Evolutionary conservation across 2,113 vertebrate species (phyloP).

Genomic region (Microtus montanus): DNA sequence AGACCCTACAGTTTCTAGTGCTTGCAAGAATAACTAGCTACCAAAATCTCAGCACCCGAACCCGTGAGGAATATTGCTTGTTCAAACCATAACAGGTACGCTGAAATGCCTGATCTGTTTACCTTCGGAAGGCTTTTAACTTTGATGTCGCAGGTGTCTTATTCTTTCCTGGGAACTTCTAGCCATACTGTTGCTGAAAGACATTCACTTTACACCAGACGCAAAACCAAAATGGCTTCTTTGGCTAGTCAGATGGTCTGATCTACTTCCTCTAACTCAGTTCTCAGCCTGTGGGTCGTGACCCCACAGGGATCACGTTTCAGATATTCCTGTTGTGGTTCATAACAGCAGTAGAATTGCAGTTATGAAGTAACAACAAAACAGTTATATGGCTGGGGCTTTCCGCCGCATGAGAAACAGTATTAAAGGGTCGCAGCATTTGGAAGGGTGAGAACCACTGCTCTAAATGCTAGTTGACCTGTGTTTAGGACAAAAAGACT

Average conservation of each 20-base stretch:
- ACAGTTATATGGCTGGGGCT: too few species aligned
- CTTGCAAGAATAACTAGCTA: background rate
- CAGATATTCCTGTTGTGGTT: too few species aligned
- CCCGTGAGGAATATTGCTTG: background rate
- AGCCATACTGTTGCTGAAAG: accelerated
- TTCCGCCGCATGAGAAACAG: background rate
- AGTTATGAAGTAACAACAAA: too few species aligned
- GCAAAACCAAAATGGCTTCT: background rate
- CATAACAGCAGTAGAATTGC: too few species aligned
- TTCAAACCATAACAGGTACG: background rate
- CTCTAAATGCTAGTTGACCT: background rate
- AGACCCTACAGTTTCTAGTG: background rate
- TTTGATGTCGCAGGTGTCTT: background rate
- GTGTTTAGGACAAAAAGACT: background rate
- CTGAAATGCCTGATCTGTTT: background rate
- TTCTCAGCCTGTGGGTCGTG: background rate
- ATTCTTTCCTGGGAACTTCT: background rate
- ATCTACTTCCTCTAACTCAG: background rate
- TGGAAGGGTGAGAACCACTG: background rate
- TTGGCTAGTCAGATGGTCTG: background rate
- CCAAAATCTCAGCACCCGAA: background rate
- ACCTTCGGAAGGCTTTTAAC: background rate
- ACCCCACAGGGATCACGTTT: background rate
- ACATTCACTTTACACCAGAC: background rate
- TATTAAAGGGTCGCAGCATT: background rate